Evolutionary conservation across 2,888 invertebrate species (phyloP), one percentile per base, ranked within the genome.

Genomic region (Mellilla xanthometata): DNA sequence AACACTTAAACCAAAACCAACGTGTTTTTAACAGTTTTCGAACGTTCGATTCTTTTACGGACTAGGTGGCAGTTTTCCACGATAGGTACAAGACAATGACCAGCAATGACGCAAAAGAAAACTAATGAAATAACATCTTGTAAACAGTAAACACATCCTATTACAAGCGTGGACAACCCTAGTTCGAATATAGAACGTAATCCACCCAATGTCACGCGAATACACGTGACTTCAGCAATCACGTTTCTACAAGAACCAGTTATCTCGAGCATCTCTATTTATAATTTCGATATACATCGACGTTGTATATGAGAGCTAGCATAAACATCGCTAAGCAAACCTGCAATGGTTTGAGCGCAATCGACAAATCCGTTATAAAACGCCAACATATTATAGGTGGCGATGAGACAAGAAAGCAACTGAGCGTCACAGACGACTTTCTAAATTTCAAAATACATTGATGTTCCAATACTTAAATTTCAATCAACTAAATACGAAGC

Each of bases 121-220:
- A n/a, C 15, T 19, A 9, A 35, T 7, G 15, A 10, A 27, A 35
- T 35, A 27, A 27, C 10, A 3, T 13, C 10, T 28, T 36, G 26
- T 24, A 7, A 6, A 7, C n/a, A n/a, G n/a, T n/a, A n/a, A 7
- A 8, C 12, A 23, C 9, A 38, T 29, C 24, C 24, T 29, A 29
- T 39, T 46, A 36, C 41, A 31, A 31, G 1, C n/a, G 0, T n/a
- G 15, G 40, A 36, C 41, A 42, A 4, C 41, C 41, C 47, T 47
- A 38, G 12, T 9, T 12, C 38, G 8, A 26, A 38, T 32, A 31
- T 41, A 42, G 38, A 33, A 38, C 47, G 29, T 46, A 46, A 38
- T 33, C 38, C 41, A 24, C 38, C 29, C 47, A 48, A 48, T 48
- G 47, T 34, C 47, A 48, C 33, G 32, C 33, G 24, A 39, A 6